Base-by-base conservation (phyloP, 2,797 vertebrate genomes). In the Gambusia yucatana region DNA sequence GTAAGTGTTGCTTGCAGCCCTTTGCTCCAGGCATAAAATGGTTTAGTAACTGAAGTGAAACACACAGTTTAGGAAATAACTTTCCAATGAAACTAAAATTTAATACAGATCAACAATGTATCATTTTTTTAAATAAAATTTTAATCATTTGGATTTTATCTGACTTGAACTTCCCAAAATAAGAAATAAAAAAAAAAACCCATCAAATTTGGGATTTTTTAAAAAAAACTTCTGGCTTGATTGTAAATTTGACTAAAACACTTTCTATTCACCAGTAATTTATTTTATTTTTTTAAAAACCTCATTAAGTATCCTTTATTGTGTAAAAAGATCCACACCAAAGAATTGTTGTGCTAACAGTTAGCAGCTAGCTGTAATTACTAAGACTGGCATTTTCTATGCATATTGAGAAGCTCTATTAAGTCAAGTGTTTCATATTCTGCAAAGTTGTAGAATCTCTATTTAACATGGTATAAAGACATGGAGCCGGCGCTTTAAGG, bases 401-500 rank as follows among this genome's bases (percentile, higher is more conserved):
- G 33, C 30, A 65, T 63, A 36, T 33, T 33, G 30, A 36, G 36
- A 63, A 17, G 30, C 5, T 63, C 7, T 17, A 63, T 36, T 17
- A 33, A 20, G 7, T 61, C 59, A 30, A 33, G 59, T 16, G 0
- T 30, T 61, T 33, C 30, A 28, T 4, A 59, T 59, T 59, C n/a
- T 57, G n/a, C n/a, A 28, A 4, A 57, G 55, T 55, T 11, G 25
- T 10, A 55, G 9, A 67, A 61, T 72, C 14, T 65, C 47, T 8
- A 79, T 16, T 25, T n/a, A 44, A 59, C 20, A 48, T 25, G 70
- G 39, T 0, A 7, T 47, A 50, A 65, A 61, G 43, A 69, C 47
- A 10, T 50, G 55, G 70, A 65, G 43, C 69, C 41, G 47, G 84
- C 74, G 71, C 77, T 52, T 73, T 69, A 61, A 83, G 76, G 50